Conservation (phyloP, 1,140 invertebrate genomes). For the Penaeus indicus region DNA sequence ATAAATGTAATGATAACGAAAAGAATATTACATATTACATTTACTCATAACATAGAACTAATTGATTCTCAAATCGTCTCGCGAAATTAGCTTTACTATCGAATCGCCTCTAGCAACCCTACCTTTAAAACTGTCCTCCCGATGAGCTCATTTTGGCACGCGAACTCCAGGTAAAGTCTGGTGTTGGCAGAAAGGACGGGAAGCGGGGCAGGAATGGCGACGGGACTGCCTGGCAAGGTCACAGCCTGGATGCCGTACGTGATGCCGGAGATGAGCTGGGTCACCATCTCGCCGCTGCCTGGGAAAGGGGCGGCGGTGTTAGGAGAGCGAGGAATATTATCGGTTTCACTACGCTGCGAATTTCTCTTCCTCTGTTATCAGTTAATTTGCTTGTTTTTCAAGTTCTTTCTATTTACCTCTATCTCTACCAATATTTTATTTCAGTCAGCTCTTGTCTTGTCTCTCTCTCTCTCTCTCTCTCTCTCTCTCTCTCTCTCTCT, state of each 20-base stretch:
- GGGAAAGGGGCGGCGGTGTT: too few relatives aligned
- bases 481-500: too few relatives aligned
- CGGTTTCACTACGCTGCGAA: too few relatives aligned
- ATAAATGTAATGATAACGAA: neutral
- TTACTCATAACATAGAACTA: neutral
- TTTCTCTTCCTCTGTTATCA: too few relatives aligned
- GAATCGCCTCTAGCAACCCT: neutral
- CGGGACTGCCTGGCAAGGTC: neutral
- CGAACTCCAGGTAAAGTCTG: slow-evolving; percentile 28
- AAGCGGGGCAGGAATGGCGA: neutral
- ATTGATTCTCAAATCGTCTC: neutral
- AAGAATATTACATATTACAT: neutral
- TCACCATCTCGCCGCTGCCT: neutral
- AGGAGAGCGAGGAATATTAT: too few relatives aligned
- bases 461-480: too few relatives aligned
- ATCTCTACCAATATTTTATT: too few relatives aligned
- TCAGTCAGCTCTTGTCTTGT: too few relatives aligned
- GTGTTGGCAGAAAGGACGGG: neutral
- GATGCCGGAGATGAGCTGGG: slow-evolving; percentile 17
- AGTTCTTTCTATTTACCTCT: too few relatives aligned
- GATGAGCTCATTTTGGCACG: slow-evolving; percentile 1
- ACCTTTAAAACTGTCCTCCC: slow-evolving; percentile 35
- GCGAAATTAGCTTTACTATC: too few relatives aligned
- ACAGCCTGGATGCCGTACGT: neutral
- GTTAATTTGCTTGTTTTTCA: too few relatives aligned